A percentile compares a stretch with the other conserved stretches of the same genome.
Conservation (phyloP, 2,888 invertebrate genomes). For the Dynastes maya region DNA sequence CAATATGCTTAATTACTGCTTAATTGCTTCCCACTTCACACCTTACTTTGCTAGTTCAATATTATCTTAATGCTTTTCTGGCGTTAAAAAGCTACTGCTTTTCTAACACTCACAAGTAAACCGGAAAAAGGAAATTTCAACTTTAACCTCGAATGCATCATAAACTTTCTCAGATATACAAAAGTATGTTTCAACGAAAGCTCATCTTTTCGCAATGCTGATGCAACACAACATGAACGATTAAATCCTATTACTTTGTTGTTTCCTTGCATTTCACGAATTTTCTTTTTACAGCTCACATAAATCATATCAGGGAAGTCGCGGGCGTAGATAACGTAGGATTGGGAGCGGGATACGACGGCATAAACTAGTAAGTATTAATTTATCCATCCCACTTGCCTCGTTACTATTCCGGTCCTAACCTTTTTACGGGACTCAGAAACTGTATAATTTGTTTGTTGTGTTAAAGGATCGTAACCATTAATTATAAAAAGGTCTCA, state of each 20-base stretch:
- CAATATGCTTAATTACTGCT: too few relatives aligned
- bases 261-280: neutral
- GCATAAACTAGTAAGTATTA: conserved; percentile 89
- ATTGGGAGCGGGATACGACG: conserved; percentile 91
- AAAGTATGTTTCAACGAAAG: neutral
- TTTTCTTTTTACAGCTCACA: conserved; percentile 78
- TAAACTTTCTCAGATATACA: conserved; percentile 12
- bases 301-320: conserved; percentile 89
- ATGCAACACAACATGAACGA: conserved; percentile 2
- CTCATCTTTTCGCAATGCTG: conserved; percentile 8
- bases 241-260: conserved; percentile 4
- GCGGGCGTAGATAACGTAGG: conserved; percentile 92
- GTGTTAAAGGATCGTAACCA: conserved; percentile 33
- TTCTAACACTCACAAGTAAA: neutral
- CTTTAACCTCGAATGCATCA: conserved; percentile 18
- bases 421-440: conserved; percentile 29
- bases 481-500: conserved; percentile 47
- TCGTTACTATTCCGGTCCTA: conserved; percentile 43
- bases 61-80: too few relatives aligned
- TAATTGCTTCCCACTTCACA: too few relatives aligned
- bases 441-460: conserved; percentile 45
- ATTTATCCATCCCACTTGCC: conserved; percentile 46
- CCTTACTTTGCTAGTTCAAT: too few relatives aligned
- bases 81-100: too few relatives aligned
- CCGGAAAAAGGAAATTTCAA: conserved; percentile 5